These are phyloP conservation scores for Galerucella pusilla DNA, from an alignment of 2,888 invertebrate species.

Conservation along the genomic window DNA sequence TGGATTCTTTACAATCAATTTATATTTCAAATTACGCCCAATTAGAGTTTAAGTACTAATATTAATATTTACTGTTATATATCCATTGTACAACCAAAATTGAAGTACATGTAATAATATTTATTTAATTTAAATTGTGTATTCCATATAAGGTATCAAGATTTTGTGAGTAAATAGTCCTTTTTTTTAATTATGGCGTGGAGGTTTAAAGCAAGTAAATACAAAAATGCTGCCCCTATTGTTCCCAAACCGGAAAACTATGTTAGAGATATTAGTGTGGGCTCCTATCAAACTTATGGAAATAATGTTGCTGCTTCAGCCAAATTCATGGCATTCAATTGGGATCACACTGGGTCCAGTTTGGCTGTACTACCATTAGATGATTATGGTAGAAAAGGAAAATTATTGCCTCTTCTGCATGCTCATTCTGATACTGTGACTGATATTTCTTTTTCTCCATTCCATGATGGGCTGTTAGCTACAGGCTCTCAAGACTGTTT, in stretches of 20 bases:
- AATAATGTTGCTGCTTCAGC: constrained; percentile 95
- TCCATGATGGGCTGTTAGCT: constrained; percentile 90
- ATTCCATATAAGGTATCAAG: constrained; percentile 14
- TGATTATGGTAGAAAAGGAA: constrained; percentile 89
- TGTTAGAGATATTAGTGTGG: constrained; percentile 88
- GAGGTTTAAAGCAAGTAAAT: constrained; percentile 98
- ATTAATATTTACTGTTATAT: not conserved
- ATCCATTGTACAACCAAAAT: not conserved
- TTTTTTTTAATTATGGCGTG: constrained; percentile 76
- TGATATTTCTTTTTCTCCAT: constrained; percentile 95
- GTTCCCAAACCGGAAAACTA: constrained; percentile 94
- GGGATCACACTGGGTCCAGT: constrained; percentile 92
- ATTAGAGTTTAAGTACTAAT: constrained; percentile 4
- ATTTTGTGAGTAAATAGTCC: constrained; percentile 38
- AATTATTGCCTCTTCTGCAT: constrained; percentile 87
- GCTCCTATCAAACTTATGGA: constrained; percentile 93
- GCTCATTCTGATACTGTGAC: constrained; percentile 92
- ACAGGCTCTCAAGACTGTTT: constrained; percentile 91
- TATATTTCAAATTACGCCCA: constrained; percentile 14
- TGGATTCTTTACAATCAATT: constrained; percentile 31
- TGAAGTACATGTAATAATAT: not conserved
- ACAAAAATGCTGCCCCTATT: constrained; percentile 97
- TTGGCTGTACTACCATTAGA: constrained; percentile 89
- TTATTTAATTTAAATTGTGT: constrained; percentile 17
- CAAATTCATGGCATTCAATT: constrained; percentile 94